phyloP scores from a whole-genome alignment of 1,140 invertebrate genomes.

The Orussus abietinus region DNA sequence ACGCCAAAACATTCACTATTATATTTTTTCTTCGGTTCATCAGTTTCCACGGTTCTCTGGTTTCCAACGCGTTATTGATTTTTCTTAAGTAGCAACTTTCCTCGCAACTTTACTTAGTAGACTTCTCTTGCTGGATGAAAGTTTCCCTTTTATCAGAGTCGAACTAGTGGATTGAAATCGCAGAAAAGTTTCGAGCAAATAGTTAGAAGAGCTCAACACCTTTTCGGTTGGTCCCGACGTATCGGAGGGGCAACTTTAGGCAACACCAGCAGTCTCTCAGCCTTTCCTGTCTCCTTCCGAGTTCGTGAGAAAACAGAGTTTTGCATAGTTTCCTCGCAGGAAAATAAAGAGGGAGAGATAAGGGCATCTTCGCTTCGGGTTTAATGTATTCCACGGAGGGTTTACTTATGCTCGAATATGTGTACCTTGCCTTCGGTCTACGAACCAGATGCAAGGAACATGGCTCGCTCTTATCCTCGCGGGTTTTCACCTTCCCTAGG shows the following conservation, averaged over 20 bases:
- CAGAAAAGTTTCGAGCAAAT: slow-evolving; percentile 19
- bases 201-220: slow-evolving; percentile 19
- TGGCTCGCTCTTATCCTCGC: too few species aligned
- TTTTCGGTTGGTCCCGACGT: not conserved
- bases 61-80: too few species aligned
- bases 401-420: not conserved
- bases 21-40: too few species aligned
- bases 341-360: slow-evolving; percentile 5
- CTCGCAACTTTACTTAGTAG: too few species aligned
- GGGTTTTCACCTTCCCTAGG: not conserved
- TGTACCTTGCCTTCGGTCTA: too few species aligned
- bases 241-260: too few species aligned
- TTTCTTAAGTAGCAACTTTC: too few species aligned
- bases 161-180: too few species aligned
- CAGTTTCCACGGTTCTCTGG: too few species aligned
- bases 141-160: too few species aligned
- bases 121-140: too few species aligned
- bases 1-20: too few species aligned
- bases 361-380: not conserved
- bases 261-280: not conserved
- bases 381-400: not conserved
- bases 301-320: slow-evolving; percentile 14
- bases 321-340: slow-evolving; percentile 17
- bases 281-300: slow-evolving; percentile 4
- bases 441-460: not conserved